Base-by-base conservation (phyloP, 2,888 invertebrate genomes). In the Thymelicus acteon region DNA sequence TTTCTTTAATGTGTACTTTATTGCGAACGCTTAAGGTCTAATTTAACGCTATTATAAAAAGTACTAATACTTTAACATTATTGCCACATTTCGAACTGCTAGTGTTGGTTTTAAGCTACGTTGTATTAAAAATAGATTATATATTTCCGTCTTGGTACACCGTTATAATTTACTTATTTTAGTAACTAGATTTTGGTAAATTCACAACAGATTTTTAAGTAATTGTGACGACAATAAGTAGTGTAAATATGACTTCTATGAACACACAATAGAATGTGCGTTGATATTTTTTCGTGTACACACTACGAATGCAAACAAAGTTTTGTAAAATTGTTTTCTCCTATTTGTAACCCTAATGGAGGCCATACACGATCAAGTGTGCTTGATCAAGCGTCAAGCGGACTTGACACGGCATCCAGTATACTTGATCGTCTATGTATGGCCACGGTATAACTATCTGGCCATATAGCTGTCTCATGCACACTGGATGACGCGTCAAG, bases 101-200 rank as follows among this genome's bases (percentile, higher is more conserved):
- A 85, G 85, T 88, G 86, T 82, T 80, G 80, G 73, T 79, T 80
- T 80, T 79, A 87, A 89, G 89, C 90, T 81, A 85, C 80, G 82
- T 79, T 80, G 82, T 91, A 91, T 89, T 90, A 91, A 92, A 92
- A 91, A 92, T 91, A 91, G 82, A 85, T 81, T 84, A 84, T 69
- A 69, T 84, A 78, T 85, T 82, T 86, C 82, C 82, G 84, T 90
- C 24, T 63, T 57, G 65, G 40, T 63, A 89, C 88, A 85, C 83
- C 83, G 76, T 84, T 85, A 82, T 71, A 79, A 61, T 61, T 68
- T 75, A 76, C 69, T 58, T 60, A 58, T 64, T 58, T 79, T 80
- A 82, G 83, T 85, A 83, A 84, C 84, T 87, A 85, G 77, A 72
- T 80, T 83, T 69, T 69, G 63, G 69, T 69, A 69, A 69, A 63